Percentiles rank a stretch among this genome's conserved stretches.
These are phyloP conservation scores for Pycnomerus fuliginosus DNA, from an alignment of 2,888 invertebrate species.

Conservation along the genomic window DNA sequence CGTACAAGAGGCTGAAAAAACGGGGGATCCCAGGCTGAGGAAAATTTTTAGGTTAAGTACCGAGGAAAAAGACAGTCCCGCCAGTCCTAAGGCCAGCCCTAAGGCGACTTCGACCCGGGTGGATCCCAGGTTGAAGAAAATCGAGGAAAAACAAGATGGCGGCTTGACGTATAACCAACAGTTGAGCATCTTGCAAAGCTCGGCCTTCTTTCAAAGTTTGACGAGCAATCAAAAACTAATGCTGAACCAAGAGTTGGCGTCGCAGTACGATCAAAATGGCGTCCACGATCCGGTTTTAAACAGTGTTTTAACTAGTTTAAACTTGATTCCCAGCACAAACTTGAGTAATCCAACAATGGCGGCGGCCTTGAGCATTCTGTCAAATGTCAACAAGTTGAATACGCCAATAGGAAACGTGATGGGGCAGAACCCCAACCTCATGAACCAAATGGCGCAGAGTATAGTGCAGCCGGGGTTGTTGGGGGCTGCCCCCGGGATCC, in stretches of 20 bases:
- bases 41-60: slow-evolving; percentile 70
- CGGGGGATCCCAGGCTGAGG: slow-evolving; percentile 73
- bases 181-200: slow-evolving; percentile 65
- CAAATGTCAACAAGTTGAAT: slow-evolving; percentile 38
- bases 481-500: slow-evolving; percentile 56
- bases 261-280: slow-evolving; percentile 58
- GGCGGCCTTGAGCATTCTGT: slow-evolving; percentile 51
- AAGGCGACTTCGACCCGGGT: slow-evolving; percentile 42
- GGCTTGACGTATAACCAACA: slow-evolving; percentile 59
- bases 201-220: slow-evolving; percentile 69
- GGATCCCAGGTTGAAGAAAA: slow-evolving; percentile 49
- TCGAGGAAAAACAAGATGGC: slow-evolving; percentile 34
- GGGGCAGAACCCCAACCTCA: slow-evolving; percentile 45
- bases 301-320: slow-evolving; percentile 64
- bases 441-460: slow-evolving; percentile 50
- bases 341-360: slow-evolving; percentile 33
- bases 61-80: slow-evolving; percentile 61
- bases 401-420: slow-evolving; percentile 44
- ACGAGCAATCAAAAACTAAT: slow-evolving; percentile 72
- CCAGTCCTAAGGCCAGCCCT: slow-evolving; percentile 56
- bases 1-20: slow-evolving; percentile 68
- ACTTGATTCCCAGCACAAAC: slow-evolving; percentile 44
- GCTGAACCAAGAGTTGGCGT: slow-evolving; percentile 67
- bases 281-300: slow-evolving; percentile 62
- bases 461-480: slow-evolving; percentile 57